These are phyloP conservation scores for Caenorhabditis japonica DNA, from an alignment of 2,888 invertebrate species.

Conservation along the genomic window DNA sequence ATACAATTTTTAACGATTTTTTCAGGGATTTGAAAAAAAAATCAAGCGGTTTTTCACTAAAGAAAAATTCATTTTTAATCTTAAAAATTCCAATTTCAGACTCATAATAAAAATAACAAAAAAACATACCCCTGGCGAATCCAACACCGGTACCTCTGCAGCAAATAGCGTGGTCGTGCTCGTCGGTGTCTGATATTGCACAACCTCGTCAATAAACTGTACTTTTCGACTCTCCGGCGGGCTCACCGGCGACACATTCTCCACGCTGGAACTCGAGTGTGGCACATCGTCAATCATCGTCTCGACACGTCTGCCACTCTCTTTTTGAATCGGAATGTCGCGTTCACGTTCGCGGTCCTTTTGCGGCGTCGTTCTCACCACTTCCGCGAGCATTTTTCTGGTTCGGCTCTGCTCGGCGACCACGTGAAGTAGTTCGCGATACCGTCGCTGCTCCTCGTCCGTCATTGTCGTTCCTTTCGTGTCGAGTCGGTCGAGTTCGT, in stretches of 20 bases:
- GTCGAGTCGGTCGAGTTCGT: constrained; percentile 68
- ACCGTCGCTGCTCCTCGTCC: constrained; percentile 58
- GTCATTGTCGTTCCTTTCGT: constrained; percentile 61
- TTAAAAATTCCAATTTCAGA: not conserved
- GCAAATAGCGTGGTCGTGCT: constrained; percentile 22
- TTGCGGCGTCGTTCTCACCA: constrained; percentile 13
- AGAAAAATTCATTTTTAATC: not conserved
- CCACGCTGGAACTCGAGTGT: constrained; percentile 52
- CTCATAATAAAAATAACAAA: not conserved
- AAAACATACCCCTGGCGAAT: constrained; percentile 48
- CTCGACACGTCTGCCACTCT: constrained; percentile 46
- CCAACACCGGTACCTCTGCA: constrained; percentile 47
- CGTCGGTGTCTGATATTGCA: constrained; percentile 25
- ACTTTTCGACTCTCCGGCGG: constrained; percentile 61
- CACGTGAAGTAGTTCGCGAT: constrained; percentile 52
- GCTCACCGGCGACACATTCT: constrained; percentile 56
- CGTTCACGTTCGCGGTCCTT: not conserved
- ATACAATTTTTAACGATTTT: no score
- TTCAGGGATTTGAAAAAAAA: no score
- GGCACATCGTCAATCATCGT: constrained; percentile 67
- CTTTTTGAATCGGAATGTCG: constrained; percentile 41
- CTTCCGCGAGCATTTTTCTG: constrained; percentile 25
- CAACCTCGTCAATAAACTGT: constrained; percentile 61
- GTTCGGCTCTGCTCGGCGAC: constrained; percentile 39
- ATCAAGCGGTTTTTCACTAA: not conserved